Evolutionary conservation across 2,888 invertebrate genomes (phyloP).

Genomic region (Caenorhabditis macrosperma): DNA sequence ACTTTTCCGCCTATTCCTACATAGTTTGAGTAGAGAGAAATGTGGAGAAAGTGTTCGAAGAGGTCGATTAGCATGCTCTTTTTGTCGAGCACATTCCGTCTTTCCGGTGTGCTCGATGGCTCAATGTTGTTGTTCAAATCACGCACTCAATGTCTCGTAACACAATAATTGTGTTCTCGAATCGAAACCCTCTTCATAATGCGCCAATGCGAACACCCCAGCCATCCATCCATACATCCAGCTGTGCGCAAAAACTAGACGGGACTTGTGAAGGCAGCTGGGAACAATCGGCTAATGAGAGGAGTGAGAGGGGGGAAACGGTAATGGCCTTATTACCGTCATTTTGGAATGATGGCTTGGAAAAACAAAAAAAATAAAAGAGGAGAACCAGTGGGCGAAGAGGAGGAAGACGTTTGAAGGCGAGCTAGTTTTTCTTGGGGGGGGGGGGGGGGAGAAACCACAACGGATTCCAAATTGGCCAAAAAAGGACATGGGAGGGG

Average conservation of each 20-base stretch:
- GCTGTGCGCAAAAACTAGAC: constrained; percentile 56
- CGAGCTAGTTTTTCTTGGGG: constrained; percentile 11
- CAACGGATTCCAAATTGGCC: constrained; percentile 20
- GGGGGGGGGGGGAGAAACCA: background rate
- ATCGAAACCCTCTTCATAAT: constrained; percentile 51
- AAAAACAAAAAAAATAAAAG: constrained; percentile 3
- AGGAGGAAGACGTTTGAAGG: constrained; percentile 10
- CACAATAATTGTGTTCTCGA: constrained; percentile 44
- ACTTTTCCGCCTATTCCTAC: too few species aligned
- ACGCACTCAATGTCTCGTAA: constrained; percentile 36
- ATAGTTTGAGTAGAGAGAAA: too few species aligned
- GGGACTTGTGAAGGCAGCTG: constrained; percentile 18
- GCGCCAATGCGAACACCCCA: constrained; percentile 40
- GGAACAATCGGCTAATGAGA: constrained; percentile 41
- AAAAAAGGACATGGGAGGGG: constrained; percentile 39
- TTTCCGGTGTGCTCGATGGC: background rate
- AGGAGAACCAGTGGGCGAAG: background rate
- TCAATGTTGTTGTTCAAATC: constrained; percentile 47
- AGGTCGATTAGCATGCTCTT: too few species aligned
- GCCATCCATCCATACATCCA: too few species aligned
- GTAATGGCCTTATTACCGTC: constrained; percentile 10
- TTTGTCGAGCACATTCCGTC: too few species aligned
- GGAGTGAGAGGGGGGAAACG: too few species aligned
- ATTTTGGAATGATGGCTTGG: background rate
- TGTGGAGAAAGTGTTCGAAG: too few species aligned